Percentiles rank a stretch among this genome's conserved stretches.
Evolutionary conservation across 2,113 vertebrate genomes (phyloP).

Genomic region (Castor canadensis): DNA sequence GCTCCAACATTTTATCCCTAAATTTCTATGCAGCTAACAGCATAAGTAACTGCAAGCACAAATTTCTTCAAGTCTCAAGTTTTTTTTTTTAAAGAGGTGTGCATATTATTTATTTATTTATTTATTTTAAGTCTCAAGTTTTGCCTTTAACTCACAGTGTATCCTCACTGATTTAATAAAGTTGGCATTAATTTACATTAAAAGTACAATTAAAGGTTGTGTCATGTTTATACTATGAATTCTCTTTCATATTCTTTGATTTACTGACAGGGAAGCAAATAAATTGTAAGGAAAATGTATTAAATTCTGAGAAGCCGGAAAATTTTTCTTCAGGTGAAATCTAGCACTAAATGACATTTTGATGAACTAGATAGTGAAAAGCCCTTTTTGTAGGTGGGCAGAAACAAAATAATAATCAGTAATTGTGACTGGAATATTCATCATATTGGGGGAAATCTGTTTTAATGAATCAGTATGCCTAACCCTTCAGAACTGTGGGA

Average conservation of each 20-base stretch:
- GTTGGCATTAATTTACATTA: neutral
- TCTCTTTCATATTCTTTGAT: neutral
- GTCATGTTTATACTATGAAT: neutral
- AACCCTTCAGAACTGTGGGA: slow-evolving; percentile 2
- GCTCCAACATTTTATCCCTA: neutral
- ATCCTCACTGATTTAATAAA: neutral
- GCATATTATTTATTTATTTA: too few relatives aligned
- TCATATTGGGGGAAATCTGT: neutral
- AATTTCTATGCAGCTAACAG: neutral
- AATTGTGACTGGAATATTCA: slow-evolving; percentile 3
- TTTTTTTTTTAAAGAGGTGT: too few relatives aligned
- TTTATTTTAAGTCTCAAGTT: neutral
- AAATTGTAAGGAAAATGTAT: slow-evolving; percentile 10
- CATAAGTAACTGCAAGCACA: neutral
- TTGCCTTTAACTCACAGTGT: neutral
- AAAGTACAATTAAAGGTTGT: neutral
- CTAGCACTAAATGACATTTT: slow-evolving; percentile 26
- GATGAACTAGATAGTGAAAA: neutral
- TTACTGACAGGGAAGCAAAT: neutral
- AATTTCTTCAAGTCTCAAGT: neutral
- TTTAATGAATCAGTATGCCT: neutral
- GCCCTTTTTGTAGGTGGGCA: neutral
- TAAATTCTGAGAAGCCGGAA: neutral
- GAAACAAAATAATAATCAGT: slow-evolving; percentile 28
- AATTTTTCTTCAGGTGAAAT: slow-evolving; percentile 15